Conservation (phyloP, 2,888 invertebrate genomes). For the Drosophila pegasa region DNA sequence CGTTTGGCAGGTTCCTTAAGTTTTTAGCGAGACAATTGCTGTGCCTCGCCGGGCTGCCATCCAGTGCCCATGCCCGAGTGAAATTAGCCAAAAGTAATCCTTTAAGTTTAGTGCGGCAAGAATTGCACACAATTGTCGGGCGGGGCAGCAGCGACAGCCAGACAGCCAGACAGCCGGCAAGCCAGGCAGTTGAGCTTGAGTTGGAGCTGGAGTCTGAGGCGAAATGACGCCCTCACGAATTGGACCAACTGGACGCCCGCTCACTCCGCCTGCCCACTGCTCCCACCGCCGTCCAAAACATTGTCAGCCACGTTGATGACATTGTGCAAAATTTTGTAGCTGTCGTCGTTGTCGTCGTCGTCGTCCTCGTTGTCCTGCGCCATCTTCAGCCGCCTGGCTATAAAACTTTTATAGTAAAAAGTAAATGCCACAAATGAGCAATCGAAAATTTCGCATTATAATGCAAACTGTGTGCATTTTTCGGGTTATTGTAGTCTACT, state of each 20-base stretch:
- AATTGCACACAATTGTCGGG: slow-evolving; percentile 71
- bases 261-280: background rate
- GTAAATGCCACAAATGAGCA: slow-evolving; percentile 82
- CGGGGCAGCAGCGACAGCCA: slow-evolving; percentile 8
- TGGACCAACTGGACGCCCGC: slow-evolving; percentile 19
- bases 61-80: slow-evolving; percentile 39
- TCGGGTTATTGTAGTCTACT: slow-evolving; percentile 73
- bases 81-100: slow-evolving; percentile 79
- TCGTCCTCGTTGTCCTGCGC: slow-evolving; percentile 36
- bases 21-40: slow-evolving; percentile 46
- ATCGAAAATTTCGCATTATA: slow-evolving; percentile 82
- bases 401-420: slow-evolving; percentile 78
- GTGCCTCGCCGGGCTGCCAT: slow-evolving; percentile 16
- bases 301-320: slow-evolving; percentile 73
- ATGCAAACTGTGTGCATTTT: slow-evolving; percentile 80
- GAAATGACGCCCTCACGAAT: slow-evolving; percentile 22
- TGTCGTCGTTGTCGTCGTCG: slow-evolving; percentile 44
- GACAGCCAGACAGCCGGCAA: background rate
- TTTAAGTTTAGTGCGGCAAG: slow-evolving; percentile 72
- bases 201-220: slow-evolving; percentile 8
- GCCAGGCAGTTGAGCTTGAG: background rate
- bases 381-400: slow-evolving; percentile 57
- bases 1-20: slow-evolving; percentile 32
- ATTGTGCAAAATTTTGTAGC: slow-evolving; percentile 75
- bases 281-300: slow-evolving; percentile 30